Percentiles rank a stretch among this genome's conserved stretches.
These are phyloP conservation scores for Sinocyclocheilus rhinocerous DNA, from an alignment of 2,113 vertebrate species.

Conservation along the genomic window DNA sequence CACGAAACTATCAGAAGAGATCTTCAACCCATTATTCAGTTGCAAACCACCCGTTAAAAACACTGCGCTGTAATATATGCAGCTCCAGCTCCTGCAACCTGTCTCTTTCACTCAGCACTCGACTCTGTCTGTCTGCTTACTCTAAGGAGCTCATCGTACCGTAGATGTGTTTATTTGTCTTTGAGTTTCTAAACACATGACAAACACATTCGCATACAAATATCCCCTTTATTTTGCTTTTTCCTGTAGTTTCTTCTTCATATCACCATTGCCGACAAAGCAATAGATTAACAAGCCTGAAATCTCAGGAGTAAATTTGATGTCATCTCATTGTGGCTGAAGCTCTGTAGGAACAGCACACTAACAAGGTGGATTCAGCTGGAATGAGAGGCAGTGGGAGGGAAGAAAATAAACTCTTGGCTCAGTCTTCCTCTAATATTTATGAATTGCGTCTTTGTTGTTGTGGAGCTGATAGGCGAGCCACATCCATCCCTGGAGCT, in stretches of 20 bases:
- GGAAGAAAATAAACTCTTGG: conserved; percentile 52
- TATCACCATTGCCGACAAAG: conserved; percentile 15
- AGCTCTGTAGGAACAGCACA: conserved; percentile 26
- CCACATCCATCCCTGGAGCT: conserved; percentile 64
- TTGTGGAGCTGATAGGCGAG: conserved; percentile 63
- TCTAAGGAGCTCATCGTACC: neutral
- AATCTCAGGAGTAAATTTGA: conserved; percentile 32
- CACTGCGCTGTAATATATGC: neutral
- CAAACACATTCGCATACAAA: conserved; percentile 33
- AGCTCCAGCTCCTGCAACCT: neutral
- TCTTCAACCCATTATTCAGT: neutral
- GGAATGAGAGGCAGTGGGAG: conserved; percentile 38
- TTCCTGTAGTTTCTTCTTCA: conserved; percentile 21
- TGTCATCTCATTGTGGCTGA: conserved; percentile 32
- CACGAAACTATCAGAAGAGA: neutral
- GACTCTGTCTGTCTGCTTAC: neutral
- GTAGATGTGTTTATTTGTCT: conserved; percentile 26
- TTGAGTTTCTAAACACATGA: conserved; percentile 36
- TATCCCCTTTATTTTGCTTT: conserved; percentile 13
- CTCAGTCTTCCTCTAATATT: conserved; percentile 66
- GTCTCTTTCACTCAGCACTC: neutral
- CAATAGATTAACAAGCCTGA: conserved; percentile 28
- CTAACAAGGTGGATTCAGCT: conserved; percentile 45
- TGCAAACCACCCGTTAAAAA: neutral
- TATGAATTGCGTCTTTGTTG: conserved; percentile 75